A percentile compares a stretch with the other conserved stretches of the same genome.
Conservation (phyloP, 2,113 vertebrate genomes). For the Crotophaga sulcirostris region DNA sequence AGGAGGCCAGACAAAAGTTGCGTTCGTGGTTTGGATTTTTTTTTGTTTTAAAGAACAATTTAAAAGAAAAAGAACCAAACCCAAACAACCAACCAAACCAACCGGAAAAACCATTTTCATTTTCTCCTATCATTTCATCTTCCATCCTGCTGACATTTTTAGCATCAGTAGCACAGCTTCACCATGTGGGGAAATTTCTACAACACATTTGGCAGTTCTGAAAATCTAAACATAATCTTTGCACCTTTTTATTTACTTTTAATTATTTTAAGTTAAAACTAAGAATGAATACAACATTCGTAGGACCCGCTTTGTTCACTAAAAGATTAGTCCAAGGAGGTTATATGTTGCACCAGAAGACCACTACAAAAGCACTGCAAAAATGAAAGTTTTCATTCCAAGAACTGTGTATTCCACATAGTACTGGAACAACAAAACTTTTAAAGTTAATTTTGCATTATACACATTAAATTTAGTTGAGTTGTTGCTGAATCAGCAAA, state of each 20-base stretch:
- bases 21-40: too few relatives aligned
- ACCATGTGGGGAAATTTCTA: background rate
- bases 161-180: background rate
- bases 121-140: background rate
- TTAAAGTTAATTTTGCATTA: background rate
- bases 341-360: background rate
- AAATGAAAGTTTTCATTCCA: background rate
- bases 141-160: background rate
- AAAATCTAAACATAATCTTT: background rate
- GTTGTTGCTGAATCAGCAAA: background rate
- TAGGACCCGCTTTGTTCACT: background rate
- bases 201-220: background rate
- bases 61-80: too few relatives aligned
- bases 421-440: background rate
- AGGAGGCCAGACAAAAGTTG: background rate
- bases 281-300: background rate
- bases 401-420: background rate
- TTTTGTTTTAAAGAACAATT: too few relatives aligned
- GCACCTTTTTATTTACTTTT: background rate
- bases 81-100: too few relatives aligned
- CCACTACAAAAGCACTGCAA: background rate
- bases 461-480: background rate
- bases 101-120: background rate
- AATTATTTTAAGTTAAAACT: background rate
- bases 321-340: background rate